Base-by-base conservation (phyloP, 1,140 invertebrate species). In the Nasonia giraulti region DNA sequence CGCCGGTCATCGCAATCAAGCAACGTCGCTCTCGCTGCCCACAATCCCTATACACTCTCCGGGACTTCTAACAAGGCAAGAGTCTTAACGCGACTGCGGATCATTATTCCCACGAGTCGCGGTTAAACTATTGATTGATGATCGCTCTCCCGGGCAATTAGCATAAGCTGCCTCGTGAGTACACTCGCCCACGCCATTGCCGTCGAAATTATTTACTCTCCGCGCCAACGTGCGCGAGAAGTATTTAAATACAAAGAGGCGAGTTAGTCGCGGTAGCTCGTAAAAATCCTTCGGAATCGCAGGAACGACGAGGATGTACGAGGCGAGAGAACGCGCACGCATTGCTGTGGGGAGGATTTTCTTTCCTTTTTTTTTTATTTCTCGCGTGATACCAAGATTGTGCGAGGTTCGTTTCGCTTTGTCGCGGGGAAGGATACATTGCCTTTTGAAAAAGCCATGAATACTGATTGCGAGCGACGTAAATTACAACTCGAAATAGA, bases 231-330 rank as follows among this genome's bases (percentile, higher is more conserved):
- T 17, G 73, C 73, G 68, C 23, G 68, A 68, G 66, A 10, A 23
- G 27, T 75, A 75, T 75, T 75, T 75, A 75, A 75, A 75, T 75
- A 75, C 73, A 75, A 75, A 75, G 73, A 40, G 37, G 33, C 23
- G 4, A 74, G 12, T 33, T 33, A 7, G 6, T 62, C 6, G 7
- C 17, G 20, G 68, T 40, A 33, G 37, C 73, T 27, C 68, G 33
- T n/a, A 75, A 75, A 75, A 44, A 40, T 12, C 2, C 12, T 31
- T 6, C 14, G 73, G 73, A 75, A 75, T 75, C 37, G 31, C 37
- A 33, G 20, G 31, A 33, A 31, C 68, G 68, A 44, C 40, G 8
- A 7, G 40, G 7, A 44, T 23, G 17, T 31, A 31, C 68, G 23
- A 17, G 10, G 68, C 1, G 68, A 11, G 14, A 62, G 31, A 71